phyloP scores from a whole-genome alignment of 2,888 invertebrate genomes.

The Pollenia labialis region DNA sequence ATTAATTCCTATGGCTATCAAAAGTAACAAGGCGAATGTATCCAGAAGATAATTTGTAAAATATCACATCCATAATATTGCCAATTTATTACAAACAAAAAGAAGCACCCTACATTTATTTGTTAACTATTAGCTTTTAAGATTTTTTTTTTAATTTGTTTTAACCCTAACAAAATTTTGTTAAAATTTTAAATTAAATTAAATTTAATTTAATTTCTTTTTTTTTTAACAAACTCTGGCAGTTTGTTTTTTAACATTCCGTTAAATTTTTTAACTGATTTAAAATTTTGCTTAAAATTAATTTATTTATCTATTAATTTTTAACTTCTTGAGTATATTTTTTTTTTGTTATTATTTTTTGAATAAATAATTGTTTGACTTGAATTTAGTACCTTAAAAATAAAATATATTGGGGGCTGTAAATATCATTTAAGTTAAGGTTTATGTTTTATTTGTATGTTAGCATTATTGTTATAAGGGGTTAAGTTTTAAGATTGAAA shows the following conservation, averaged over 20 bases:
- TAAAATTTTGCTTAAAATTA: not conserved
- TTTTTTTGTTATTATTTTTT: slow-evolving; percentile 18
- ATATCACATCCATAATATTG: slow-evolving; percentile 51
- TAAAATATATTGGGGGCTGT: slow-evolving; percentile 55
- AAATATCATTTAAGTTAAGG: slow-evolving; percentile 61
- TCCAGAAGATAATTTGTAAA: not conserved
- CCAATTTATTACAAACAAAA: slow-evolving; percentile 32
- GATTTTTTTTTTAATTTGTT: not conserved
- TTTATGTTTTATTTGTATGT: slow-evolving; percentile 36
- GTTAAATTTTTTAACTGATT: not conserved
- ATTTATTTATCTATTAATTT: slow-evolving; percentile 4
- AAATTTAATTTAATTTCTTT: not conserved
- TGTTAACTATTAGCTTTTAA: slow-evolving; percentile 44
- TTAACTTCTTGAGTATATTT: not conserved
- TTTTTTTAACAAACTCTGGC: not conserved
- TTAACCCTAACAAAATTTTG: not conserved
- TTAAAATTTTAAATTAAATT: not conserved
- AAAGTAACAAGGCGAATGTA: slow-evolving; percentile 81
- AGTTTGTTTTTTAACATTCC: not conserved
- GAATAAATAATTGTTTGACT: slow-evolving; percentile 2
- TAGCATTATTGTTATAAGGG: slow-evolving; percentile 38
- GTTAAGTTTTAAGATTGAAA: slow-evolving; percentile 35
- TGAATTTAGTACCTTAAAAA: slow-evolving; percentile 23
- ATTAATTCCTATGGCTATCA: slow-evolving; percentile 91
- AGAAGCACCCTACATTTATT: slow-evolving; percentile 17